phyloP scores from a whole-genome alignment of 1,140 invertebrate species.

The Asbolus verrucosus region DNA sequence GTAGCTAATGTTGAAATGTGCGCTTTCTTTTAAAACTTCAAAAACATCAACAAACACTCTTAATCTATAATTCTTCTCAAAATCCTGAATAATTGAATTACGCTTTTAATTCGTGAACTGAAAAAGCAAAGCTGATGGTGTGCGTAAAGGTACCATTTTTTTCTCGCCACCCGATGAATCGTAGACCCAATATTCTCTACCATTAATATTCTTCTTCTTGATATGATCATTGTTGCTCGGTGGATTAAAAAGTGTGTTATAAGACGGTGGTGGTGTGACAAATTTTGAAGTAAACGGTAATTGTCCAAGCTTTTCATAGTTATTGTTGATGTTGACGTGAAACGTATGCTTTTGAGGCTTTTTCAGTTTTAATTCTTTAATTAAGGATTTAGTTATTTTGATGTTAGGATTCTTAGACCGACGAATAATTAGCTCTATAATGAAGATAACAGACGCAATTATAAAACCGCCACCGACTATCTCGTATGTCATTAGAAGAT shows the following conservation, averaged over 20 bases:
- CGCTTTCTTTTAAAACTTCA: no score
- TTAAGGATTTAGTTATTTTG: constrained; percentile 5
- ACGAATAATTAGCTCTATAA: constrained; percentile 69
- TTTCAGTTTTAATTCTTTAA: background rate
- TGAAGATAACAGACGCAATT: constrained; percentile 72
- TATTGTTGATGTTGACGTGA: constrained; percentile 13
- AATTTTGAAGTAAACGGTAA: constrained; percentile 4
- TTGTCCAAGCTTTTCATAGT: constrained; percentile 13
- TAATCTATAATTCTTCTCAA: background rate
- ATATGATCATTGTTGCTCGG: constrained; percentile 66
- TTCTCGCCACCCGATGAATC: constrained; percentile 70
- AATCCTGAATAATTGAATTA: no score
- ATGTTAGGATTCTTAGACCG: constrained; percentile 6
- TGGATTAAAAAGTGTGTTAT: constrained; percentile 68
- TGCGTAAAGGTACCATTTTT: constrained; percentile 75
- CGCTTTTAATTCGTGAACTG: constrained; percentile 69
- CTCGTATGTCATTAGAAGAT: constrained; percentile 79
- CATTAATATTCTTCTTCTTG: constrained; percentile 74
- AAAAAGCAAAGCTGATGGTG: constrained; percentile 80
- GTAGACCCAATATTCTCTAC: constrained; percentile 78
- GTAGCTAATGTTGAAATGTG: no score
- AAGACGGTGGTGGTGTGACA: constrained; percentile 68
- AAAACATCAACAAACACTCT: background rate
- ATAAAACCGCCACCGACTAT: constrained; percentile 74
- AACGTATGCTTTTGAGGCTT: background rate